These are phyloP conservation scores for Forbesichthys agassizii DNA, from an alignment of 2,113 vertebrate genomes.

Conservation along the genomic window DNA sequence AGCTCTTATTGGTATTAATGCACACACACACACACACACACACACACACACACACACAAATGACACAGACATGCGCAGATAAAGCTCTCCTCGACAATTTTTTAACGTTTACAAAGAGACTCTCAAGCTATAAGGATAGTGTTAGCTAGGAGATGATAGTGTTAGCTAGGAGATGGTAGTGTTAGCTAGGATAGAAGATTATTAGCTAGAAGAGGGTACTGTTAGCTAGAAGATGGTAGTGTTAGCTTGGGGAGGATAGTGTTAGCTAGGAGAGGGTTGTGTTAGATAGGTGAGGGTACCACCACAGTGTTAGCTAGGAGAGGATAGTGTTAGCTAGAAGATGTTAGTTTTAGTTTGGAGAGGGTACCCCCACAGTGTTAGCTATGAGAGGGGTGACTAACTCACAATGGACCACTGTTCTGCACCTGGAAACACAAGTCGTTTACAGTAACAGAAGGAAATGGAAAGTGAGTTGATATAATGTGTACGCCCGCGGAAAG, in stretches of 20 bases:
- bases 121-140: constrained; percentile 28
- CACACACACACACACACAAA: constrained; percentile 7
- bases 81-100: constrained; percentile 40
- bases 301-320: no score
- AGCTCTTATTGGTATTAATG: constrained; percentile 52
- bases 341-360: no score
- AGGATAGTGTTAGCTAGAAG: no score
- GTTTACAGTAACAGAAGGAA: constrained; percentile 25
- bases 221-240: no score
- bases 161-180: background rate
- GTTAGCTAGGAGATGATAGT: background rate
- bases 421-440: constrained; percentile 44
- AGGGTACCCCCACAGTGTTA: no score
- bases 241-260: no score
- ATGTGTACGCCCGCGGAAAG: constrained; percentile 7
- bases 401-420: constrained; percentile 51
- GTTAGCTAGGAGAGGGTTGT: no score
- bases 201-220: no score
- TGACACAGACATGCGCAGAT: constrained; percentile 4
- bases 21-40: constrained; percentile 7
- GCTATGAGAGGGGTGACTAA: constrained; percentile 60
- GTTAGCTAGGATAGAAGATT: no score
- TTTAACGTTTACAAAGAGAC: constrained; percentile 51
- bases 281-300: no score
- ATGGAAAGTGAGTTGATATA: constrained; percentile 47